Base-by-base conservation (phyloP, 2,888 invertebrate genomes). In the Piscicola geometra region DNA sequence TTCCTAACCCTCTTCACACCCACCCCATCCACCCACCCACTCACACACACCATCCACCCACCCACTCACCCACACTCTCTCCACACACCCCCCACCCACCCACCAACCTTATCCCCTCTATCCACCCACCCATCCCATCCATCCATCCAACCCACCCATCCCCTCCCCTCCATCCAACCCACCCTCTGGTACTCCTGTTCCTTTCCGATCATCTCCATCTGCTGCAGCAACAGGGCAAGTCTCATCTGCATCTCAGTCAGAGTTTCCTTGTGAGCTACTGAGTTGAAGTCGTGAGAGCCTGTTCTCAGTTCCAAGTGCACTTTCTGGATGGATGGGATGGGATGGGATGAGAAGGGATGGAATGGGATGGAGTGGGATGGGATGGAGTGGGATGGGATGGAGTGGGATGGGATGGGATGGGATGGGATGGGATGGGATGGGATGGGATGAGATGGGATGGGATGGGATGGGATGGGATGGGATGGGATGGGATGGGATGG, bases 191-290 rank as follows among this genome's bases (percentile, higher is more conserved):
- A 99, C 86, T 94, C 97, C 85, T 99, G 98, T 85, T 99, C 98
- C 86, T 98, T 99, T n/a, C 94, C 94, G 78, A 99, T 98, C 87
- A 98, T 97, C 79, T 98, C 97, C 0, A 97, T 96, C 88, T 99
- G 98, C 86, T 97, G 96, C n/a, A 98, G 87, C 30, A 99, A 88
- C 85, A 99, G 98, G 71, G 97, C 89, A 77, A 99, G 92, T 82
- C 98, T 89, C 73, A 99, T 87, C 85, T 99, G 96, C 21, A 99
- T 87, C 85, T 99, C 97, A 0, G 94, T 91, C 73, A 99, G 88
- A 85, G 98, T 99, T 85, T 99, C 98, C 85, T 94, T 97, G 83
- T 95, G 94, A 1, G 96, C 96, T 73, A 99, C 92, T 87, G 94
- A 93, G 30, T 93, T 93, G 86, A 99, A 99, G 86, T 98, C 97